Percentiles rank a stretch among this genome's conserved stretches.
Evolutionary conservation across 2,113 vertebrate genomes (phyloP).

Genomic region (Meriones unguiculatus): DNA sequence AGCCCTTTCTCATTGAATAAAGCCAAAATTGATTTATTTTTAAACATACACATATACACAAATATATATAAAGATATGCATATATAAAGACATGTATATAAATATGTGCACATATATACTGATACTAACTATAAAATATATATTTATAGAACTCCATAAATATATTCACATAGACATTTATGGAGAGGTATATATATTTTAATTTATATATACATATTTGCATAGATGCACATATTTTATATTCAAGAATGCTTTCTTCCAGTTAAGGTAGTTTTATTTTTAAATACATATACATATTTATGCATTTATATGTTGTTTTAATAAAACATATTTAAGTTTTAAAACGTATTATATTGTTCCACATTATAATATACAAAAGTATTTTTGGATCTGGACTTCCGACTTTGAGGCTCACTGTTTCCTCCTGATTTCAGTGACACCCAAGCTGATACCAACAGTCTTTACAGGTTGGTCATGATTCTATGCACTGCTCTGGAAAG

Average conservation of each 20-base stretch:
- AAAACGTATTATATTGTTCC: not conserved
- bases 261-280: not conserved
- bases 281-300: not conserved
- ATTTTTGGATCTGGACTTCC: constrained; percentile 46
- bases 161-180: not conserved
- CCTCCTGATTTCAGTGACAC: not conserved
- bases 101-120: not conserved
- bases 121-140: not conserved
- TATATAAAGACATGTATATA: not conserved
- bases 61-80: not conserved
- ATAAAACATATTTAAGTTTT: not conserved
- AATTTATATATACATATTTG: not conserved
- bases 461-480: constrained; percentile 44
- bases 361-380: constrained; percentile 54
- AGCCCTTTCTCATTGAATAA: not conserved
- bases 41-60: not conserved
- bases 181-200: not conserved
- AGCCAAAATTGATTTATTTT: not conserved
- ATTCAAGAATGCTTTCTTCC: not conserved
- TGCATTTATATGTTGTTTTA: not conserved
- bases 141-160: not conserved
- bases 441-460: not conserved
- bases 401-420: not conserved
- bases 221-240: not conserved
- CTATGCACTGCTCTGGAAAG: not conserved